Base-by-base conservation (phyloP, 2,888 invertebrate species). In the Prosopocoilus inquinatus region DNA sequence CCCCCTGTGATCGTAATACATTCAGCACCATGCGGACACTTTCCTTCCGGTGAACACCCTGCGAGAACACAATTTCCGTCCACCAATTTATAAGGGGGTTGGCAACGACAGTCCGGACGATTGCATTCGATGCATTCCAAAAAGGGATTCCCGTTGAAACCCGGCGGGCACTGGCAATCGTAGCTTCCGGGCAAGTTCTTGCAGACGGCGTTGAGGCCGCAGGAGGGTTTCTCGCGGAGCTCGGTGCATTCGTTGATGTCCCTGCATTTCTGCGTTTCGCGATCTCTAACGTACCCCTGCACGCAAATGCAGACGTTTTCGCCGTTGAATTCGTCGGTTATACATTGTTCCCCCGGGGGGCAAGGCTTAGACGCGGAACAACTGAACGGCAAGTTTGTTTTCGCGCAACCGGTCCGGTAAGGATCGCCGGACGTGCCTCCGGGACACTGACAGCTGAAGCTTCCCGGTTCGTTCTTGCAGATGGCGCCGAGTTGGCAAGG, bases 111-210 rank as follows among this genome's bases (percentile, higher is more conserved):
- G 69, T 88, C 89, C 43, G 90, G 84, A 60, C 87, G 88, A 72
- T 85, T 87, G 72, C 94, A 94, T 73, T 91, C 85, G 78, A 71
- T 9, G 32, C 66, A 54, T 63, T 88, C 81, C 11, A 88, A 84
- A 71, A 93, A 95, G 1, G 95, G 94, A 77, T 95, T 94, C 43
- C 94, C 94, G 70, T 90, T 91, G 72, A 90, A 94, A 33, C 92
- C 93, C 28, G 86, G 81, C 0, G 94, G 90, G 69, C 95, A 96
- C 69, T 91, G 90, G 67, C 95, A 96, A 76, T 94, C 94, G 71
- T 94, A 96, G 71, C 93, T 93, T 45, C 95, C 95, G 0, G 94
- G 94, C 48, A 94, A 79, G 78, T 96, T 96, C 74, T 92, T 94
- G 70, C 95, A 96, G 54, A 94, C 84, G 0, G 94, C 93, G 75